phyloP scores from a whole-genome alignment of 2,113 vertebrate genomes.

The Psophia crepitans region DNA sequence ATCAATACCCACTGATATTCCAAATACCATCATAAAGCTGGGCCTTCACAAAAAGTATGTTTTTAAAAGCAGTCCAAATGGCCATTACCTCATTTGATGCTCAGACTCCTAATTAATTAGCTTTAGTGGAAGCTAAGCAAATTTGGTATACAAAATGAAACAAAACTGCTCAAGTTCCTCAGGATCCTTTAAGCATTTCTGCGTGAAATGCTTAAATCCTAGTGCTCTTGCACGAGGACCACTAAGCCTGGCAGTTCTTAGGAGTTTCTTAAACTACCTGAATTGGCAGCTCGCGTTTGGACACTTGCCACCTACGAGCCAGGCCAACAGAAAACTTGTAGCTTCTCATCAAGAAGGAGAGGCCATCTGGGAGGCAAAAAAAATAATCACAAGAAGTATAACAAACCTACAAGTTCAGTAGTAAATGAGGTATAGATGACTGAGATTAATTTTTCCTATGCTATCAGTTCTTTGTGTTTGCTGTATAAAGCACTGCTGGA shows the following conservation, averaged over 20 bases:
- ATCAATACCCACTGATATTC: neutral
- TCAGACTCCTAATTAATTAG: neutral
- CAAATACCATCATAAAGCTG: neutral
- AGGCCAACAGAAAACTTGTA: neutral
- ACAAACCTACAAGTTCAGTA: neutral
- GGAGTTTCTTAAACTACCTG: neutral
- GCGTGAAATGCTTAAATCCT: no score
- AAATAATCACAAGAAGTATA: neutral
- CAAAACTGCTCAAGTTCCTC: neutral
- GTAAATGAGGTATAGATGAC: neutral
- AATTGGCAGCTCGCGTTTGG: neutral
- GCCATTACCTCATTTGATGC: neutral
- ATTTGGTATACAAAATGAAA: neutral
- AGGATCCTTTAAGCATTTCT: neutral
- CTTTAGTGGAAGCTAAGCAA: neutral
- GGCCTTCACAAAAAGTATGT: neutral
- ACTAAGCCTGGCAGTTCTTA: neutral
- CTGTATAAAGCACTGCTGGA: neutral
- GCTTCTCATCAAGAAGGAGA: neutral
- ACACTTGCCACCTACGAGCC: neutral
- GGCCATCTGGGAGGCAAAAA: neutral
- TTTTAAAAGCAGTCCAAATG: neutral
- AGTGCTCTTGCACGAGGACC: neutral
- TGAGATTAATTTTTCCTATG: neutral
- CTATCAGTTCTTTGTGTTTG: neutral